Conservation (phyloP, 2,113 vertebrate genomes). For the Neogobius melanostomus region DNA sequence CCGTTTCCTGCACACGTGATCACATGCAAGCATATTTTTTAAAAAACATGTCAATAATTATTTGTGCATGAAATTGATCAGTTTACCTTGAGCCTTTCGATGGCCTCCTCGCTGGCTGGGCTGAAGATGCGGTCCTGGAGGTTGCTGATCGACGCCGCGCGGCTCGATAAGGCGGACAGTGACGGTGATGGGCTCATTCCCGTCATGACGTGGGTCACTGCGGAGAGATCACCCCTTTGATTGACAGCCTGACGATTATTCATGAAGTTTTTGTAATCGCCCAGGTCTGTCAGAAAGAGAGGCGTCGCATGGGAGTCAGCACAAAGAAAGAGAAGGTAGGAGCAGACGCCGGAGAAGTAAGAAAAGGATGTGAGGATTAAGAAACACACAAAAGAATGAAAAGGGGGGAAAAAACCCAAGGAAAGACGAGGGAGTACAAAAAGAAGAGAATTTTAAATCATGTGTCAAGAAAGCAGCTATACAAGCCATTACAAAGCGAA, state of each 20-base stretch:
- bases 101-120: slow-evolving; percentile 92
- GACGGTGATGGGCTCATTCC: slow-evolving; percentile 97
- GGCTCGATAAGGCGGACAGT: slow-evolving; percentile 89
- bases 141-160: slow-evolving; percentile 87
- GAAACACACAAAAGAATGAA: slow-evolving; percentile 56
- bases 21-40: background rate
- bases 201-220: slow-evolving; percentile 94
- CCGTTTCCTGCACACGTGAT: slow-evolving; percentile 84
- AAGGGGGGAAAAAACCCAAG: slow-evolving; percentile 65
- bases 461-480: slow-evolving; percentile 55
- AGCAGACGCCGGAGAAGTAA: slow-evolving; percentile 68
- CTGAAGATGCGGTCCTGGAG: slow-evolving; percentile 95
- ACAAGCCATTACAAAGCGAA: slow-evolving; percentile 57
- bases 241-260: slow-evolving; percentile 81
- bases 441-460: slow-evolving; percentile 73
- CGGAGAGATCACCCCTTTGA: slow-evolving; percentile 93
- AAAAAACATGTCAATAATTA: background rate
- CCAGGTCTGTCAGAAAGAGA: slow-evolving; percentile 83
- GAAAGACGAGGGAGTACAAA: slow-evolving; percentile 57
- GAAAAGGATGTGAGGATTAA: slow-evolving; percentile 47
- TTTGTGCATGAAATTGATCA: background rate
- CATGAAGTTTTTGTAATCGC: slow-evolving; percentile 86
- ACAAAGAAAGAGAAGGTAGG: slow-evolving; percentile 56
- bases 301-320: slow-evolving; percentile 60
- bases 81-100: slow-evolving; percentile 92